Percentiles rank a stretch among this genome's conserved stretches.
Conservation (phyloP, 2,113 vertebrate species). For the Syngnathus floridae region DNA sequence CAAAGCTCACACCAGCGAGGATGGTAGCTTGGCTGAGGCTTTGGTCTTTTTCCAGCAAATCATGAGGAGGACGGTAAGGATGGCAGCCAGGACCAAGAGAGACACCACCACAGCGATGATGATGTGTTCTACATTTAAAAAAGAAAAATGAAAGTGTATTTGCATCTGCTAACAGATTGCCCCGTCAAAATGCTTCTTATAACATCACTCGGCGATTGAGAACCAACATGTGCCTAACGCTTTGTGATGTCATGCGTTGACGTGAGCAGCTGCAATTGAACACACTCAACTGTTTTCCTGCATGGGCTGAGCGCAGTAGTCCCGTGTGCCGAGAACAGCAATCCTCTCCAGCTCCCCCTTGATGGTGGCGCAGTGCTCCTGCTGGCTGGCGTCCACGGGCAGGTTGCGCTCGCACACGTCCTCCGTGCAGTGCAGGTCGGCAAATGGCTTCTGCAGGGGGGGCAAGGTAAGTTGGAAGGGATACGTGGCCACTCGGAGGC, state of each 20-base stretch:
- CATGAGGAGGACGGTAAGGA: background rate
- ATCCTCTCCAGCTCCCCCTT: conserved; percentile 1
- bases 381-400: background rate
- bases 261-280: background rate
- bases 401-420: conserved; percentile 6
- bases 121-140: background rate
- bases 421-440: background rate
- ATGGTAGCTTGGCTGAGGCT: background rate
- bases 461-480: background rate
- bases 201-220: no score
- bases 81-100: background rate
- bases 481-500: background rate
- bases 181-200: no score
- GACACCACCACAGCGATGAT: background rate
- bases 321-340: background rate
- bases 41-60: background rate
- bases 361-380: conserved; percentile 37
- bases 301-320: conserved; percentile 14
- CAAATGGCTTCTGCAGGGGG: background rate
- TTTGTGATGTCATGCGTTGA: no score
- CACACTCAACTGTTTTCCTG: conserved; percentile 22
- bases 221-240: background rate
- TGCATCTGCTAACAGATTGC: no score
- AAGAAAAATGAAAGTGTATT: no score
- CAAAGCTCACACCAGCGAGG: background rate